Percentiles rank a stretch among this genome's conserved stretches.
Evolutionary conservation across 2,113 vertebrate species (phyloP).

Genomic region (Microcebus jonahi): DNA sequence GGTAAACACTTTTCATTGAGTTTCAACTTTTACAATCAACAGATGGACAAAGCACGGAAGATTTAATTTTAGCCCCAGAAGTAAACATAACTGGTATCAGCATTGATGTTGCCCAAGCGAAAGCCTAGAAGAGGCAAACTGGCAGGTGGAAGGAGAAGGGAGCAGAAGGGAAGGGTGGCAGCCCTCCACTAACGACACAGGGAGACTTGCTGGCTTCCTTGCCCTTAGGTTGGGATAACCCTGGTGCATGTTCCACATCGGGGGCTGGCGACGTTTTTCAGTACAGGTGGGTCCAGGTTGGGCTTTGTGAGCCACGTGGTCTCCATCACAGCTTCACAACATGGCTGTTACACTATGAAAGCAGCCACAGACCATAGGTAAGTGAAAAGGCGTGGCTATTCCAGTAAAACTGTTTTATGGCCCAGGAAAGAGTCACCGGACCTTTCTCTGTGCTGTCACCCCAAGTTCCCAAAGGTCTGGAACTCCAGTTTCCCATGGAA

Average conservation of each 20-base stretch:
- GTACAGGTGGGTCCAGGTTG: not conserved
- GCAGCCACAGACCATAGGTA: not conserved
- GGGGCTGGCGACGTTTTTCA: not conserved
- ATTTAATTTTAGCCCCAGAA: not conserved
- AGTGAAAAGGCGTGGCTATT: not conserved
- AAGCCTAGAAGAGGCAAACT: not conserved
- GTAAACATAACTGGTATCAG: conserved; percentile 48
- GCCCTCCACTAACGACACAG: not conserved
- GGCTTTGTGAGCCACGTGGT: too few relatives aligned
- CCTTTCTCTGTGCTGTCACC: not conserved
- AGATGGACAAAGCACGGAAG: conserved; percentile 68
- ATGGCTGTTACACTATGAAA: not conserved
- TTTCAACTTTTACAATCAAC: conserved; percentile 54
- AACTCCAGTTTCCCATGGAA: not conserved
- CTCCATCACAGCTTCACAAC: not conserved
- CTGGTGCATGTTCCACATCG: not conserved
- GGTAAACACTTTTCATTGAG: conserved; percentile 37
- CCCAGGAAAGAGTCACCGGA: not conserved
- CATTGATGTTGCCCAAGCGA: not conserved
- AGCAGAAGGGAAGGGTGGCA: not conserved
- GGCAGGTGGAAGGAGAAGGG: not conserved
- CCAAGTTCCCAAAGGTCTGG: not conserved
- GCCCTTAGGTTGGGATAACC: not conserved
- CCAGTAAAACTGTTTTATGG: not conserved
- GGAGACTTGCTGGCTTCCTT: not conserved